Base-by-base conservation (phyloP, 37 sponge, comb jelly and placozoan species). In the Beroe forskalii region DNA sequence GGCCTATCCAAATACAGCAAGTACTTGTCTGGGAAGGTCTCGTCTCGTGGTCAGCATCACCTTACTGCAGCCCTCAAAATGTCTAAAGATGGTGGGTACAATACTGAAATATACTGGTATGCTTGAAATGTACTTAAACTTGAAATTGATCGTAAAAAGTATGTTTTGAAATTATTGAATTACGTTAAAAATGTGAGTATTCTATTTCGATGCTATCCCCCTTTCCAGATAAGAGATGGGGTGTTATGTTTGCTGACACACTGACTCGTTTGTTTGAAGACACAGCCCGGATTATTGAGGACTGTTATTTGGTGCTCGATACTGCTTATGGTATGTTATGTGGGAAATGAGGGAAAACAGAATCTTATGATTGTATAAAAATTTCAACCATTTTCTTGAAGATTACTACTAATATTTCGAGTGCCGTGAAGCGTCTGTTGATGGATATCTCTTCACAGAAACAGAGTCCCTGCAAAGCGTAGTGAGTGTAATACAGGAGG, bases 161-260 rank as follows among this genome's bases (percentile, higher is more conserved):
- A n/a, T n/a, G n/a, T n/a, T n/a, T n/a, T n/a, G n/a, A n/a, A n/a
- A n/a, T n/a, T n/a, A n/a, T n/a, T n/a, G n/a, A n/a, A n/a, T n/a
- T n/a, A n/a, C n/a, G n/a, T n/a, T n/a, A n/a, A n/a, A n/a, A n/a
- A n/a, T n/a, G n/a, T n/a, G n/a, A n/a, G n/a, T n/a, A n/a, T n/a
- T n/a, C n/a, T n/a, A n/a, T n/a, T n/a, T n/a, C n/a, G n/a, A n/a
- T n/a, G n/a, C n/a, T n/a, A n/a, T n/a, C n/a, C n/a, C n/a, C n/a
- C n/a, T n/a, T n/a, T n/a, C n/a, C 55, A 80, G 86, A 80, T 80
- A 80, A 80, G 55, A 80, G 86, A 27, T 80, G 86, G 86, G 55
- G 86, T 38, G 86, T 80, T 23, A 80, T 80, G 86, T 80, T 44
- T 80, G 86, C 86, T 22, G 86, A 80, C 27, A 80, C 86, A 35